phyloP scores from a whole-genome alignment of 2,797 vertebrate genomes.

The Manis pentadactyla region DNA sequence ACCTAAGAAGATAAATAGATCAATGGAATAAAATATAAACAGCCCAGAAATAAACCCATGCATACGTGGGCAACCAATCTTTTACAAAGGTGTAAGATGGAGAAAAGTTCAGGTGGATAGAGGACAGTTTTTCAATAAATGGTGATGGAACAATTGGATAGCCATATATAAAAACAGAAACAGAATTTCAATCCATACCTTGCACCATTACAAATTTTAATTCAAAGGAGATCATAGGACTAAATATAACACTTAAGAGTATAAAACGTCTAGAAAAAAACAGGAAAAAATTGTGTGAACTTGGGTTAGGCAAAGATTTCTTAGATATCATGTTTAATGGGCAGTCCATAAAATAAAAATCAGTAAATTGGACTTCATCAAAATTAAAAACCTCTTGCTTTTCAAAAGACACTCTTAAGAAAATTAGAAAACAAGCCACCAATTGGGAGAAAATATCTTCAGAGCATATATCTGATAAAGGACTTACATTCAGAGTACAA shows the following conservation, averaged over 20 bases:
- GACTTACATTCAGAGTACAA: not conserved
- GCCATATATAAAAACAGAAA: not conserved
- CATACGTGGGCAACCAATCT: not conserved
- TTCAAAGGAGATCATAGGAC: not conserved
- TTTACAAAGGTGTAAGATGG: not conserved
- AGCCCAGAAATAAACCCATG: not conserved
- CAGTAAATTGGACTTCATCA: not conserved
- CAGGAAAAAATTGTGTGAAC: not conserved
- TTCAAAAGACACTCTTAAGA: not conserved
- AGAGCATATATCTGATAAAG: not conserved
- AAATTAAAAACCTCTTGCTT: slow-evolving; percentile 20
- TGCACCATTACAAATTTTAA: not conserved
- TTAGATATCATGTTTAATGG: not conserved
- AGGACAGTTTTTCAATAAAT: not conserved
- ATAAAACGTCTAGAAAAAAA: not conserved
- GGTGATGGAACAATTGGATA: not conserved
- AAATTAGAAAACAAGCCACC: slow-evolving; percentile 16
- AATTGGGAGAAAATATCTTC: not conserved
- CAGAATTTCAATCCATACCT: not conserved
- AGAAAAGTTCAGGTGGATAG: not conserved
- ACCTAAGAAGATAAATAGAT: not conserved
- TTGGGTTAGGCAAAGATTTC: not conserved
- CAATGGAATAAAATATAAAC: not conserved
- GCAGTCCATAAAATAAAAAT: not conserved
- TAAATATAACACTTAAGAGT: not conserved